phyloP scores from a whole-genome alignment of 1,140 invertebrate species.

The Portunus trituberculatus region DNA sequence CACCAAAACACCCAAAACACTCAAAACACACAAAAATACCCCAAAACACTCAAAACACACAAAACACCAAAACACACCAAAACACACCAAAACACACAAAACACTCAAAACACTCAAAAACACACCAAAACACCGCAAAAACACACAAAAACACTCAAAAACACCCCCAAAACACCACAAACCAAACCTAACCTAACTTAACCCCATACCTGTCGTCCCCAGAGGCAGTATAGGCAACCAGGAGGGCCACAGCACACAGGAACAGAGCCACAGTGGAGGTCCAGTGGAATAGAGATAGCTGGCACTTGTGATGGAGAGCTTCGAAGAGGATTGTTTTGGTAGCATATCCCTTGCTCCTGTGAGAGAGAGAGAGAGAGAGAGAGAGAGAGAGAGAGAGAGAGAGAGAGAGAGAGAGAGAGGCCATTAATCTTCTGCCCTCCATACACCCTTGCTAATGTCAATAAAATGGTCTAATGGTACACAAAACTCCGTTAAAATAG shows the following conservation, averaged over 20 bases:
- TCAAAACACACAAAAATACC: no score
- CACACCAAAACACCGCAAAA: no score
- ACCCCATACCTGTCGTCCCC: conserved; percentile 31
- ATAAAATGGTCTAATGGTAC: no score
- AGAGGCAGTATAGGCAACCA: conserved; percentile 48
- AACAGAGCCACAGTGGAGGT: conserved; percentile 54
- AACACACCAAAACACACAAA: no score
- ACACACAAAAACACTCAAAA: no score
- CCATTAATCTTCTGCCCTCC: no score
- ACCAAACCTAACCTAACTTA: not conserved
- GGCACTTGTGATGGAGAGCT: conserved; percentile 84
- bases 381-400: not conserved
- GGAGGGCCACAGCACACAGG: not conserved
- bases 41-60: no score
- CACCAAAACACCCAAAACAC: no score
- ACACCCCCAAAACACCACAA: not conserved
- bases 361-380: conserved; percentile 44
- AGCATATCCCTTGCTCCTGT: conserved; percentile 82
- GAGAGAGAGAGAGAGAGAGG: not conserved
- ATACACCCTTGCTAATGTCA: no score
- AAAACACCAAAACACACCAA: no score
- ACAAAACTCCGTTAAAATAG: no score
- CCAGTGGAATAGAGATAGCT: conserved; percentile 82
- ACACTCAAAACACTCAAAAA: no score
- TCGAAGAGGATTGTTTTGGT: conserved; percentile 80